A percentile compares a stretch with the other conserved stretches of the same genome.
Conservation (phyloP, 2,888 invertebrate species). For the Ennomos fuscantarius region DNA sequence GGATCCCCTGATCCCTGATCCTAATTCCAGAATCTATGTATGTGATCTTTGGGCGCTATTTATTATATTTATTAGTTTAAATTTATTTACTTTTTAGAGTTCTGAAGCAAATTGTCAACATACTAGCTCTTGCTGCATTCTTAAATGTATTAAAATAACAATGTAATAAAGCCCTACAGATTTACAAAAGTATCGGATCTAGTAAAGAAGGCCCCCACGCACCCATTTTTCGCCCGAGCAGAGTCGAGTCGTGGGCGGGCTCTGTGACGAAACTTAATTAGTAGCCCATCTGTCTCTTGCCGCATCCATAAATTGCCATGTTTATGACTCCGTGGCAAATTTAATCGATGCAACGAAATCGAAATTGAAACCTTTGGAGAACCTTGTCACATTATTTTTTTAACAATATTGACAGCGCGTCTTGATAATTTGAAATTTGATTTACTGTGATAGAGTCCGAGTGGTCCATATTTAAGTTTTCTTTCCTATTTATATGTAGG, state of each 20-base stretch:
- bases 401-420: background rate
- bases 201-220: slow-evolving; percentile 19
- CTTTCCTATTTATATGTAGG: slow-evolving; percentile 1
- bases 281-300: slow-evolving; percentile 47
- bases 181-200: background rate
- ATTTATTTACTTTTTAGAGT: no score
- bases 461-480: background rate
- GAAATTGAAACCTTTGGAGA: slow-evolving; percentile 31
- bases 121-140: no score
- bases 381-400: slow-evolving; percentile 12
- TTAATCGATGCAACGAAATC: slow-evolving; percentile 24
- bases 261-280: slow-evolving; percentile 47
- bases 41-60: no score
- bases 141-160: no score
- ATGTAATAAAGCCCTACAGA: background rate
- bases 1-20: no score
- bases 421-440: background rate
- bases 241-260: slow-evolving; percentile 31
- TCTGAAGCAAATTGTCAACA: no score
- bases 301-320: slow-evolving; percentile 45
- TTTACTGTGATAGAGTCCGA: slow-evolving; percentile 10
- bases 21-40: no score
- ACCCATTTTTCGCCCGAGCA: slow-evolving; percentile 12
- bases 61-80: no score
- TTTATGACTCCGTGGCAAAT: slow-evolving; percentile 41